phyloP scores from a whole-genome alignment of 1,140 invertebrate species.

The Papilio glaucus region DNA sequence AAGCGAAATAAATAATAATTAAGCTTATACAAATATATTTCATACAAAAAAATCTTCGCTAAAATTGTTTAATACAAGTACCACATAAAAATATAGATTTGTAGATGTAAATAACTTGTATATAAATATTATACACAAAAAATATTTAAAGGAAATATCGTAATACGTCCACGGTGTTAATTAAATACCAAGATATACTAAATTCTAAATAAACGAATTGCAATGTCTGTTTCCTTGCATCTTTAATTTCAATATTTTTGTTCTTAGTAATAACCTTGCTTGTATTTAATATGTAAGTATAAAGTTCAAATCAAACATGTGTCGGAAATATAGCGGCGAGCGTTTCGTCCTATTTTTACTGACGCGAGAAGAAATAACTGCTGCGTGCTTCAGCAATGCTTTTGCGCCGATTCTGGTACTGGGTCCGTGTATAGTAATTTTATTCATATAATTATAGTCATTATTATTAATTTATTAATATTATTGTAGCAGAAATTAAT shows the following conservation, averaged over 20 bases:
- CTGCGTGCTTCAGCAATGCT: no score
- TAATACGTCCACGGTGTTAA: conserved; percentile 72
- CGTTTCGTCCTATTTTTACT: no score
- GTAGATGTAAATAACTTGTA: conserved; percentile 44
- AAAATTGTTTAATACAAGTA: conserved; percentile 45
- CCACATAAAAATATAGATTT: conserved; percentile 43
- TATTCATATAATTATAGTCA: no score
- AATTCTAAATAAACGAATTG: conserved; percentile 23
- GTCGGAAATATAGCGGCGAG: not conserved
- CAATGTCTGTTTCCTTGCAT: not conserved
- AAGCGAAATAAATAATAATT: conserved; percentile 41
- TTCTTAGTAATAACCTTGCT: not conserved
- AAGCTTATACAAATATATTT: conserved; percentile 42
- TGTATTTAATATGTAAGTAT: not conserved
- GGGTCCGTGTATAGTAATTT: no score
- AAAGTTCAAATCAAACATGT: not conserved
- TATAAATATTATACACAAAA: conserved; percentile 41
- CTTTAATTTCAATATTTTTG: not conserved
- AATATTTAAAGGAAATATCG: conserved; percentile 55
- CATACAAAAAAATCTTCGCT: conserved; percentile 50
- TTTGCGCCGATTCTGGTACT: no score
- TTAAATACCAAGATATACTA: conserved; percentile 50
- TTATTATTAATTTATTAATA: no score
- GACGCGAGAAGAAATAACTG: no score
- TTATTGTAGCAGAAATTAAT: no score